These are phyloP conservation scores for Knipowitschia caucasica DNA, from an alignment of 2,797 vertebrate genomes.

Conservation along the genomic window DNA sequence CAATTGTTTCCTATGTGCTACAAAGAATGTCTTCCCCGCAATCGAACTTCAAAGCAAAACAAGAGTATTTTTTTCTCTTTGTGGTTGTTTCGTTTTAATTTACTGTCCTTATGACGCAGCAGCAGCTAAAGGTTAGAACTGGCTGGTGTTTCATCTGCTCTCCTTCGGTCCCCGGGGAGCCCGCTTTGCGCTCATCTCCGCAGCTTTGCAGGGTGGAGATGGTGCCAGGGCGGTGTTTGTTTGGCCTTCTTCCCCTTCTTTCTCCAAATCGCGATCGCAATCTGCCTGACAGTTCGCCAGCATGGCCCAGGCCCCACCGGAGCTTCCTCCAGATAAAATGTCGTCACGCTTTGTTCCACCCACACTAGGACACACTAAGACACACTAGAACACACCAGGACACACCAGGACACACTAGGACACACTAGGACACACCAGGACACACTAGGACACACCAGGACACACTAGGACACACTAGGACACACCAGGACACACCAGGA, in stretches of 20 bases:
- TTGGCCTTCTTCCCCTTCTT: constrained; percentile 59
- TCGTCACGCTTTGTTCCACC: constrained; percentile 72
- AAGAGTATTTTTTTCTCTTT: constrained; percentile 50
- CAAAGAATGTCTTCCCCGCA: constrained; percentile 34
- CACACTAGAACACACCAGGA: too few species aligned
- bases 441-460: too few species aligned
- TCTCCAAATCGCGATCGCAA: constrained; percentile 67
- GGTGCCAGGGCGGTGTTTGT: constrained; percentile 73
- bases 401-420: too few species aligned
- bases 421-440: too few species aligned
- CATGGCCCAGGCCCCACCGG: constrained; percentile 66
- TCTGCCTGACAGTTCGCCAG: constrained; percentile 74
- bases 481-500: too few species aligned
- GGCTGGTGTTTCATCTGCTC: constrained; percentile 74
- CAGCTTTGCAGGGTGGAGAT: constrained; percentile 64
- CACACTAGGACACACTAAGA: constrained; percentile 59
- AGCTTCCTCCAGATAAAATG: constrained; percentile 75
- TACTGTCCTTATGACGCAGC: constrained; percentile 63
- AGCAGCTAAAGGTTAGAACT: constrained; percentile 74
- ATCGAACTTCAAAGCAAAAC: constrained; percentile 25
- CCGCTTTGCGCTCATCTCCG: constrained; percentile 55
- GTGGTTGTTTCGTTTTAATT: constrained; percentile 70
- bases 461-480: too few species aligned
- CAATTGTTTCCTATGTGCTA: constrained; percentile 43
- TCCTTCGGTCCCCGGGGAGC: constrained; percentile 61